Conservation (phyloP, 2,888 invertebrate species). For the Malachius bipustulatus region DNA sequence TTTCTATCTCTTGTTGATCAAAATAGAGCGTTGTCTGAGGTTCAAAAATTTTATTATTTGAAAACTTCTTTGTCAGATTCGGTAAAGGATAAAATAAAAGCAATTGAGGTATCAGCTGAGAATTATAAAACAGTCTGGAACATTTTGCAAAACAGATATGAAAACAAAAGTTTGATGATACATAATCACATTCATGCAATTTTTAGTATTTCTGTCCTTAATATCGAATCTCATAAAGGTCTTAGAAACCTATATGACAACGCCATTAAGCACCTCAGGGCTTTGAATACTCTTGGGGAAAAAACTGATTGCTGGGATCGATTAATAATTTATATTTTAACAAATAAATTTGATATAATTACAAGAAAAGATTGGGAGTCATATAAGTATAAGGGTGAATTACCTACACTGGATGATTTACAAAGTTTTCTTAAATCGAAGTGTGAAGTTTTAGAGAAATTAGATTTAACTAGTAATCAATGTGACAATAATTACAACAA, state of each 20-base stretch:
- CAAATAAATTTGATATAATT: too few species aligned
- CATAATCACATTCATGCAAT: neutral
- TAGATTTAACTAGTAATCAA: too few species aligned
- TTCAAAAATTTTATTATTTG: slow-evolving; percentile 5
- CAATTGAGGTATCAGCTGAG: neutral
- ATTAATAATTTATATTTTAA: too few species aligned
- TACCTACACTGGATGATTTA: too few species aligned
- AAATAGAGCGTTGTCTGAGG: neutral
- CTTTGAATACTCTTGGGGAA: neutral
- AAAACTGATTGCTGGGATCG: neutral
- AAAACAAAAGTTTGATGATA: neutral
- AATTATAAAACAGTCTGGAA: slow-evolving; percentile 5
- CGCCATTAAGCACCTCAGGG: neutral
- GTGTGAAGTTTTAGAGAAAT: too few species aligned
- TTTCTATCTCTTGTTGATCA: slow-evolving; percentile 3
- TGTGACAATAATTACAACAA: too few species aligned
- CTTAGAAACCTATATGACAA: neutral
- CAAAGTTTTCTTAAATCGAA: too few species aligned
- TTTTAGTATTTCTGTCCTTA: neutral
- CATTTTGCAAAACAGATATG: neutral
- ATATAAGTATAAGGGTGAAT: too few species aligned
- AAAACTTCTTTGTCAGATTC: slow-evolving; percentile 2
- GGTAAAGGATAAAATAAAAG: neutral
- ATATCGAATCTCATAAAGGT: neutral
- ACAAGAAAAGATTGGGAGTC: too few species aligned